Evolutionary conservation across 2,888 invertebrate species (phyloP).

Genomic region (Apamea epomidion): DNA sequence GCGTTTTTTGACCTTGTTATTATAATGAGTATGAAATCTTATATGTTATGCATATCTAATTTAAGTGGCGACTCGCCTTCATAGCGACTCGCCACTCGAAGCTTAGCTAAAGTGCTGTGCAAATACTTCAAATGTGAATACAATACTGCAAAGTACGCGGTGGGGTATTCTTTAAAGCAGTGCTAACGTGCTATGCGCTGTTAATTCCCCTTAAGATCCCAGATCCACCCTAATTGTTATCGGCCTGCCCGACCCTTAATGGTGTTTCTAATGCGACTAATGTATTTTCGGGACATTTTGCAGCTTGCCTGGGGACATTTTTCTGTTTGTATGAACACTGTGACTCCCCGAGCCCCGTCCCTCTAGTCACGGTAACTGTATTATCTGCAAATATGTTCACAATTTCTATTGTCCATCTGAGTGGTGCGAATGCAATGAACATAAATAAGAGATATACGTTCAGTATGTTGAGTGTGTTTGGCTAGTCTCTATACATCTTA

Average conservation of each 20-base stretch:
- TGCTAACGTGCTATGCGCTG: conserved; percentile 84
- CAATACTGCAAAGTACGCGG: conserved; percentile 30
- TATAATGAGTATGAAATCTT: conserved; percentile 44
- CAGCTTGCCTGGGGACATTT: conserved; percentile 89
- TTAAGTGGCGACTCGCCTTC: conserved; percentile 13
- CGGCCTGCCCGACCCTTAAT: conserved; percentile 87
- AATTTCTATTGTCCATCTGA: conserved; percentile 88
- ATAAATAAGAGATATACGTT: conserved; percentile 85
- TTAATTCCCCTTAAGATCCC: conserved; percentile 88
- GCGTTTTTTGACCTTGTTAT: conserved; percentile 57
- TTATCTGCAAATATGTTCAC: conserved; percentile 90
- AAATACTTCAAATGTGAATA: conserved; percentile 17
- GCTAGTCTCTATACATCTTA: conserved; percentile 74
- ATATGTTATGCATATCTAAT: conserved; percentile 36
- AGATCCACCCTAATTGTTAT: conserved; percentile 90
- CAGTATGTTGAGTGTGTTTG: conserved; percentile 70
- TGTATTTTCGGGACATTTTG: conserved; percentile 90
- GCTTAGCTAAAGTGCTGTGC: neutral
- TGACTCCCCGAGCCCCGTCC: conserved; percentile 74
- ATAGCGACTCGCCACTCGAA: no score
- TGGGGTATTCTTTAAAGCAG: conserved; percentile 79
- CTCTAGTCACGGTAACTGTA: conserved; percentile 85
- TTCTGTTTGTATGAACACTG: conserved; percentile 87
- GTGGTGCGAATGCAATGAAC: conserved; percentile 85
- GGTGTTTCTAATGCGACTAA: conserved; percentile 90